Evolutionary conservation across 2,888 invertebrate species (phyloP), one percentile per base, ranked within the genome.

Genomic region (Cordilura impudica): DNA sequence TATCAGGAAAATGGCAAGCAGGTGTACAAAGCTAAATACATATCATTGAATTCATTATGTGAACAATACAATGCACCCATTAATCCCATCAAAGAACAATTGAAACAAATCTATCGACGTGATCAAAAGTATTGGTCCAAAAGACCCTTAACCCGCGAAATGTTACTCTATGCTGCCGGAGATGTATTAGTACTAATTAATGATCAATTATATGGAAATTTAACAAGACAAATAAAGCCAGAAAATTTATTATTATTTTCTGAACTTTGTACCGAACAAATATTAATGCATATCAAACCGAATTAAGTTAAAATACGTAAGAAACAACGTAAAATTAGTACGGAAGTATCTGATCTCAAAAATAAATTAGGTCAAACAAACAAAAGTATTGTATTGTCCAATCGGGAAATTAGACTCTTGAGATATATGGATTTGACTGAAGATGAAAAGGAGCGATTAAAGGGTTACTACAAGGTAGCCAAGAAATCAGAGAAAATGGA

Each of bases 1-100:
- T 94, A 94, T 86, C 97, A 97, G 90, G 95, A 96, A 85, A 95
- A 95, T 77, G 94, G 94, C 78, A 95, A 96, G 85, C 97, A 98
- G 35, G 96, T 98, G 61, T 96, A 97, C 88, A 98, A 98, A 91
- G 96, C 97, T 65, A 97, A 98, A 90, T 96, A 96, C 88, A 94
- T 97, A 56, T 96, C 97, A 84, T 91, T 98, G 73, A 97, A 97
- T 91, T 95, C 97, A 66, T 91, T 98, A 67, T 98, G 98, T 90
- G 95, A 97, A 89, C 92, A 94, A 81, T 97, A 97, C 88, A 95
- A 95, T 86, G 96, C 96, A 56, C 95, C 96, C 0, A 92, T 94
- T 86, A 98, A 97, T 90, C 96, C 97, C 0, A 94, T 97, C 90
- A 98, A 97, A 88, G 97, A 97, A 87, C 96, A 96, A 87, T 89